These are phyloP conservation scores for Peromyscus maniculatus DNA, from an alignment of 2,113 vertebrate genomes.

Conservation along the genomic window DNA sequence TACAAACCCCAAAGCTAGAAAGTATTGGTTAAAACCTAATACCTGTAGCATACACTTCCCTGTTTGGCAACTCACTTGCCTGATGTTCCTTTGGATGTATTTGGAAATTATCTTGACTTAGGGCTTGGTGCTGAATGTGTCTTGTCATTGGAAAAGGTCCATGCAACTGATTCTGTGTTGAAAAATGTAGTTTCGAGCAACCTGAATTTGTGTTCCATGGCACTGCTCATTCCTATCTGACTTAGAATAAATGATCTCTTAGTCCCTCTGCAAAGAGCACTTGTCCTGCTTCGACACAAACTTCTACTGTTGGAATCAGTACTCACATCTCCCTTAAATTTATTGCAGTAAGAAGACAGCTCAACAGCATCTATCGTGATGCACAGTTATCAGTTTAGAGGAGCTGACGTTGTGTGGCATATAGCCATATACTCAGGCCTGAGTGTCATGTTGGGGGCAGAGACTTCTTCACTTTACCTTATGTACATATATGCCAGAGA, in stretches of 20 bases:
- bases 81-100: neutral
- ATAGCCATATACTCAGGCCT: neutral
- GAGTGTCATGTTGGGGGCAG: neutral
- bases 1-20: neutral
- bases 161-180: neutral
- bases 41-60: neutral
- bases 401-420: fast-evolving
- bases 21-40: neutral
- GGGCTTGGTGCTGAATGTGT: neutral
- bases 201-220: neutral
- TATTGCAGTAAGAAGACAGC: neutral
- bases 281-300: neutral
- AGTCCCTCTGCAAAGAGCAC: neutral
- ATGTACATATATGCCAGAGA: no score
- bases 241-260: neutral
- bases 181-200: no score
- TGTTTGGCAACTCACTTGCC: neutral
- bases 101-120: neutral
- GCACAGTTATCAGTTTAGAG: neutral
- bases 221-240: neutral
- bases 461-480: neutral
- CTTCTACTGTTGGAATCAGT: neutral
- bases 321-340: neutral
- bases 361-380: neutral
- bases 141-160: neutral